Evolutionary conservation across 1,140 invertebrate species (phyloP), one percentile per base, ranked within the genome.

Genomic region (Pteromalus puparum): DNA sequence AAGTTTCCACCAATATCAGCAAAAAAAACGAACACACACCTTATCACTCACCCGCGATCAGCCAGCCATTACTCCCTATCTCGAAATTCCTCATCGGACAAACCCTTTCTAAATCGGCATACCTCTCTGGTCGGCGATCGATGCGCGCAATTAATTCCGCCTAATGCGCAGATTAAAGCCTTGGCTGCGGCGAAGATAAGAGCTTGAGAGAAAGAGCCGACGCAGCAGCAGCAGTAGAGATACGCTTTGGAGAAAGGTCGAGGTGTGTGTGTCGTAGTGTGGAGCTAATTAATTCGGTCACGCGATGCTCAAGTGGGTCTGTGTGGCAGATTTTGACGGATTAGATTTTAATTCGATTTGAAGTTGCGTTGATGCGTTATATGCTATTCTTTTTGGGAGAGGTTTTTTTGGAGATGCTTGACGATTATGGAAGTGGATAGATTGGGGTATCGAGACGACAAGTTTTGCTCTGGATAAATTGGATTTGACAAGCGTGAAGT

Each of bases 201-300:
- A 74, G 34, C 42, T 48, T 61, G 48, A 78, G 48, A 78, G 48
- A 78, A 61, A 78, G 48, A 65, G 76, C 26, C 42, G 53, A 30
- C 46, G 28, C 76, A 26, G 38, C 26, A 77, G 46, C 73, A 75
- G n/a, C n/a, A n/a, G 18, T 48, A 48, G 28, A 34, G 48, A 65
- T 78, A 78, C 76, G 48, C 76, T 26, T 26, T 61, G n/a, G 42
- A 76, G 74, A 76, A 76, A 76, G 74, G 42, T 76, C 21, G 74
- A 24, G 38, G 1, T n/a, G 68, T 70, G 21, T 5, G 26, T 30
- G 15, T 70, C 53, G 72, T n/a, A n/a, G n/a, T 21, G 13, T 18
- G 24, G 24, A 48, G 42, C n/a, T 48, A 76, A 76, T 76, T 76
- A 76, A 76, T 76, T 76, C 24, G 42, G 28, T 13, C 72, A 73